Base-by-base conservation (phyloP, 2,113 vertebrate genomes). In the Euleptes europaea region DNA sequence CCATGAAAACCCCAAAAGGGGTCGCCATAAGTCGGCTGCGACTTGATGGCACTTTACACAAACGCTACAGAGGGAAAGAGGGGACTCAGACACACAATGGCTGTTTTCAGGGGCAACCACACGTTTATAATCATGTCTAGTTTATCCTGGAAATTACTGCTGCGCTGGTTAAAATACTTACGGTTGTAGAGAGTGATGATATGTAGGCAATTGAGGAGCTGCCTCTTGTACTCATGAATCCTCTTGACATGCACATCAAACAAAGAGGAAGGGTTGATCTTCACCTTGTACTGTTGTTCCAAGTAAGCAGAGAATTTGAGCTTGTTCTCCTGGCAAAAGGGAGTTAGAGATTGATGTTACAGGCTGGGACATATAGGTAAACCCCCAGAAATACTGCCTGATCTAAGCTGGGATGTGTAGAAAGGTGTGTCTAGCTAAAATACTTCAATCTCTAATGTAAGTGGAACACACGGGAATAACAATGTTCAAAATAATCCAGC, bases 201-300 rank as follows among this genome's bases (percentile, higher is more conserved):
- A 2, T 98, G 97, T 76, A 98, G 94, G 87, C 97, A 97, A 93
- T 97, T 98, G 70, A 98, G 96, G 80, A 98, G 94, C 12, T 98
- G 98, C 83, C 97, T 94, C 92, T 98, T 98, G 89, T 98, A 98
- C 91, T 98, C 97, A 0, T 98, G 98, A 92, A 98, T 98, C 90
- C 98, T 94, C 95, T 98, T 98, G 87, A 98, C 97, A 0, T 98
- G 98, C 66, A 98, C 95, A 1, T 98, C 97, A 1, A 98, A 98
- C 94, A 98, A 96, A 88, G 97, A 98, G 0, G 93, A 92, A 0
- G 96, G 95, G 75, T 97, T 98, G 93, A 98, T 96, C 87, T 97
- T 97, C 42, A 98, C 96, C 71, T 97, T 96, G 89, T 97, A 97
- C 23, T 97, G 95, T 81, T 96, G 90, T 92, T 98, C 96, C 84